A percentile compares a stretch with the other conserved stretches of the same genome.
Conservation (phyloP, 2,888 invertebrate genomes). For the Nymphalis c-album region DNA sequence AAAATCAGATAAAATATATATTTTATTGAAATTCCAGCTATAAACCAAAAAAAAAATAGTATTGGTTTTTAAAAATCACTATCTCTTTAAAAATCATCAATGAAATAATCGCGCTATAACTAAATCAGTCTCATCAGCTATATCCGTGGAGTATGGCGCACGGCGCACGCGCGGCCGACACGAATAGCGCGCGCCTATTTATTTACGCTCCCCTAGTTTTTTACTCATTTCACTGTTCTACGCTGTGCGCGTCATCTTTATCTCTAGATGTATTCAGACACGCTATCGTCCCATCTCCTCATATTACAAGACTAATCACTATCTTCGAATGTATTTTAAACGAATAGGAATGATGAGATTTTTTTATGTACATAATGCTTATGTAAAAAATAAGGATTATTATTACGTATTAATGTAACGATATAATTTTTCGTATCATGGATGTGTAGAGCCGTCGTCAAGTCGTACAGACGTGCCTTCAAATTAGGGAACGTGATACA, state of each 20-base stretch:
- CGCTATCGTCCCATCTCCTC: neutral
- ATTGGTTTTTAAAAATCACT: too few species aligned
- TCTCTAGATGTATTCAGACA: constrained; percentile 19
- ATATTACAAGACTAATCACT: constrained; percentile 5
- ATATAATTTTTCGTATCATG: too few species aligned
- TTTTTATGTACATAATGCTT: too few species aligned
- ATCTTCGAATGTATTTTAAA: neutral
- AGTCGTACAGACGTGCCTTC: too few species aligned
- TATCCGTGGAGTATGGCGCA: constrained; percentile 11
- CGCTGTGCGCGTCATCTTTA: constrained; percentile 25
- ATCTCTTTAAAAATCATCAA: constrained; percentile 10
- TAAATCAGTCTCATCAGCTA: constrained; percentile 24
- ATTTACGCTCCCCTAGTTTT: constrained; percentile 66
- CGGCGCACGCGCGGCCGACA: constrained; percentile 55
- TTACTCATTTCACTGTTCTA: constrained; percentile 45
- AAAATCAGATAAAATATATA: too few species aligned
- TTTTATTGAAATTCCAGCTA: too few species aligned
- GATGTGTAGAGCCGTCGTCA: too few species aligned
- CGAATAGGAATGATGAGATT: neutral
- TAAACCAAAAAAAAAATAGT: neutral
- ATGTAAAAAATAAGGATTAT: too few species aligned
- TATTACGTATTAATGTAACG: too few species aligned
- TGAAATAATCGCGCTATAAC: constrained; percentile 15
- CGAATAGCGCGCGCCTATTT: constrained; percentile 71
- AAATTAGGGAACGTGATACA: too few species aligned